Percentiles rank a stretch among this genome's conserved stretches.
These are phyloP conservation scores for Oreocharis arfaki DNA, from an alignment of 2,113 vertebrate species.

Conservation along the genomic window DNA sequence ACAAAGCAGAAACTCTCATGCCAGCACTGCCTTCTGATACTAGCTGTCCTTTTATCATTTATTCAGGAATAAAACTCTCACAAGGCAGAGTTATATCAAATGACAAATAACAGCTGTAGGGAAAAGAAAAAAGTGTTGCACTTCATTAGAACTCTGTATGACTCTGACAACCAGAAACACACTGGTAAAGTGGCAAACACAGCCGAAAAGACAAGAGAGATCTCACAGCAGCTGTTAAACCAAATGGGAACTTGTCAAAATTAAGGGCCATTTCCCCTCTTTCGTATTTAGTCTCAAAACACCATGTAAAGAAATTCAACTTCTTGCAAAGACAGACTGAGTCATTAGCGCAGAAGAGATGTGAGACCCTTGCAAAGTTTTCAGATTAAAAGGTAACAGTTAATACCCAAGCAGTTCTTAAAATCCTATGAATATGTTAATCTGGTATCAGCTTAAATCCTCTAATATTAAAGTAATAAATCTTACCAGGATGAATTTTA, in stretches of 20 bases:
- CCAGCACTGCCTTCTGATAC: background rate
- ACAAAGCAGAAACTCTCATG: background rate
- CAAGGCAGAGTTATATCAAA: conserved; percentile 8
- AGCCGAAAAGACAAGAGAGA: conserved; percentile 6
- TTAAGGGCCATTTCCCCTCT: background rate
- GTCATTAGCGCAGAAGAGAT: background rate
- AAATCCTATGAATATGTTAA: background rate
- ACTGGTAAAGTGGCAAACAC: background rate
- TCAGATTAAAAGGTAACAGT: background rate
- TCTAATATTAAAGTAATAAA: background rate
- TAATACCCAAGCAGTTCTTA: background rate
- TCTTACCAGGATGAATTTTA: background rate
- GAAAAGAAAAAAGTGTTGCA: background rate
- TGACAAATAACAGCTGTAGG: conserved; percentile 45
- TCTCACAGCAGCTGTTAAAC: conserved; percentile 37
- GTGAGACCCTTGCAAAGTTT: background rate
- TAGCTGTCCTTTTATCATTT: conserved; percentile 12
- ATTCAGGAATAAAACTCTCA: conserved; percentile 7
- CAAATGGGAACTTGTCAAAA: conserved; percentile 42
- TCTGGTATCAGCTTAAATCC: background rate
- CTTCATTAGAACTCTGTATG: conserved; percentile 43
- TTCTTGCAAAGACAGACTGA: background rate
- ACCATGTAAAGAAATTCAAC: background rate
- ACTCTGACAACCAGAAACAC: conserved; percentile 22
- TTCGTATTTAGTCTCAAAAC: conserved; percentile 35